Evolutionary conservation across 2,113 vertebrate genomes (phyloP).

Genomic region (Elephantulus edwardii): DNA sequence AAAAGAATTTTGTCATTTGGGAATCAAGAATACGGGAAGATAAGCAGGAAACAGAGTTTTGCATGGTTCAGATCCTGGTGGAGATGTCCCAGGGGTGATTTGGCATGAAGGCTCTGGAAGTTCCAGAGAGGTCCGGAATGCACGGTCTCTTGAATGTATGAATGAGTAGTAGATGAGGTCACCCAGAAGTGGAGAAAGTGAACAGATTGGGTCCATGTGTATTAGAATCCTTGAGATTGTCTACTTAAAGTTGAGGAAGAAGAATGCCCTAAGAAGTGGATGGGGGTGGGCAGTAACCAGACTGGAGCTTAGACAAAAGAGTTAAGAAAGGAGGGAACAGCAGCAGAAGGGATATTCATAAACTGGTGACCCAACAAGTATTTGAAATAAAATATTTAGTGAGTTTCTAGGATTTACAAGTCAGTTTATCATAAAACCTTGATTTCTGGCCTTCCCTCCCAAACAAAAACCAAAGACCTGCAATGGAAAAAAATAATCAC

Average conservation of each 20-base stretch:
- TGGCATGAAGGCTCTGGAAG: not conserved
- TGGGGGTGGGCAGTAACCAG: not conserved
- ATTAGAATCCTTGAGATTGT: not conserved
- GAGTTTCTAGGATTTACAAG: not conserved
- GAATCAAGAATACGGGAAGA: not conserved
- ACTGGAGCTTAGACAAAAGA: not conserved
- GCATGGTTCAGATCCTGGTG: not conserved
- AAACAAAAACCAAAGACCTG: not conserved
- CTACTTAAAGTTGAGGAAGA: not conserved
- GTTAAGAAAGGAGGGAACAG: not conserved
- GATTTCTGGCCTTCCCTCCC: conserved; percentile 35
- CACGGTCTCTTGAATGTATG: not conserved
- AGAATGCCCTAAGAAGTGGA: not conserved
- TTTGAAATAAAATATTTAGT: not conserved
- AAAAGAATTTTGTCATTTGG: no score
- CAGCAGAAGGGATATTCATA: not conserved
- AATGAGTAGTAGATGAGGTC: not conserved
- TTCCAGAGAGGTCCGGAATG: not conserved
- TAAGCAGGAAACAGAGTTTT: not conserved
- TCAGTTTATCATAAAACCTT: not conserved
- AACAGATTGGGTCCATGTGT: not conserved
- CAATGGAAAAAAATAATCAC: not conserved
- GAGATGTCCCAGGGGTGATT: not conserved
- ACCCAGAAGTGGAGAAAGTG: not conserved
- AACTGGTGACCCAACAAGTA: not conserved